Evolutionary conservation across 2,113 vertebrate species (phyloP), one percentile per base, ranked within the genome.

Genomic region (Engystomops pustulosus): DNA sequence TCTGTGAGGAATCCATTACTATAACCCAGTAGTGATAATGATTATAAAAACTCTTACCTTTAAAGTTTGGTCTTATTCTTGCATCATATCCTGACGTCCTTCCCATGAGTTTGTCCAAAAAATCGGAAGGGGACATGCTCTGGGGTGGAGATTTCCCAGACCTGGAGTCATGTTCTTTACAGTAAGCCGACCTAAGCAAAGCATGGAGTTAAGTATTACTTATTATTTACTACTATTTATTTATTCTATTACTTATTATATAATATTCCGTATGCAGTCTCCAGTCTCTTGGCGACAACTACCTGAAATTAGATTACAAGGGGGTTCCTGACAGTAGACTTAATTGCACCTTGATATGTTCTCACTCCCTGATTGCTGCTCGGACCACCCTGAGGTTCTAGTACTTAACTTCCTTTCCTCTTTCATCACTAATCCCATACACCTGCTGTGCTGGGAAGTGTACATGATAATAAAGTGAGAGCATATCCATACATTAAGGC

Each of bases 31-130:
- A 18, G 36, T 20, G 62, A 67, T 18, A 65, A 32, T 32, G 14
- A 15, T 71, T 27, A 47, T 44, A 30, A 49, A 47, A 12, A 9
- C 86, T 55, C 93, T 88, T 95, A 98, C 98, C 98, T 98, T 99
- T 99, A 91, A 99, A 99, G 95, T 98, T 98, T 34, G 98, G 98
- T 90, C 98, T 94, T 89, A 99, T 99, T 92, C 98, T 94, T 88
- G 98, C 97, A 88, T 99, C 98, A 85, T 99, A 99, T 49, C 97
- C 97, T 0, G 97, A 99, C 83, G 97, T 99, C 88, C 95, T 95
- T 89, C 98, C 98, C 98, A 99, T 99, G 88, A 99, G 94, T 89
- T 98, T 98, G 90, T 99, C 98, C 94, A 99, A 95, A 92, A 99
- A 99, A 94, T 99, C 97, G 81, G 98, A 99, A 84, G 97, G 98